Conservation (phyloP, 2,797 vertebrate species). For the Takifugu ocellatus region DNA sequence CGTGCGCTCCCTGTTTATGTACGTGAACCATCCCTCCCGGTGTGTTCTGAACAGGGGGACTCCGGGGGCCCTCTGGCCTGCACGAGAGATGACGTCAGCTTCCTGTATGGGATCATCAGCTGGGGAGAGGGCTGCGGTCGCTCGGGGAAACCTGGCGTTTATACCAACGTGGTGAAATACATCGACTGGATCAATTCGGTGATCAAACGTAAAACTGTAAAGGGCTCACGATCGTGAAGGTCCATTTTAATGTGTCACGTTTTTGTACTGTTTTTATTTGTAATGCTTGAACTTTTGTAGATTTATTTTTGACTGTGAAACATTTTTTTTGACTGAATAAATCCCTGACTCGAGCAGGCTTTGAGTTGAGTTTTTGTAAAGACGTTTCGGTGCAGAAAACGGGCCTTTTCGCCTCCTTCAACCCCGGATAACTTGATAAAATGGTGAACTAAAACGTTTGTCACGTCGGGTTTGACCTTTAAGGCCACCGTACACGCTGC, state of each 20-base stretch:
- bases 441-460: no score
- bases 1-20: slow-evolving; percentile 7
- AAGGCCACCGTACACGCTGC: no score
- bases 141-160: slow-evolving; percentile 86
- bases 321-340: slow-evolving; percentile 52
- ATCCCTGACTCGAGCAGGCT: slow-evolving; percentile 40
- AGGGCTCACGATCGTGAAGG: slow-evolving; percentile 28
- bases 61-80: slow-evolving; percentile 94
- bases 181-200: slow-evolving; percentile 85
- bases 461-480: no score
- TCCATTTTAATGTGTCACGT: slow-evolving; percentile 11
- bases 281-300: slow-evolving; percentile 15
- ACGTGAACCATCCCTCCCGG: slow-evolving; percentile 3
- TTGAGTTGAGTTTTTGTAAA: background rate
- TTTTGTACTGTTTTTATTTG: slow-evolving; percentile 16
- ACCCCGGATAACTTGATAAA: no score
- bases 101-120: slow-evolving; percentile 91
- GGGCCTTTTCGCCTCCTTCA: no score
- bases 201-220: slow-evolving; percentile 57
- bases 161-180: slow-evolving; percentile 87
- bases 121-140: slow-evolving; percentile 91
- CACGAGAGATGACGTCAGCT: slow-evolving; percentile 74
- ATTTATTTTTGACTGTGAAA: slow-evolving; percentile 56
- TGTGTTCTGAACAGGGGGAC: slow-evolving; percentile 80
- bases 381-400: background rate